Percentiles rank a stretch among this genome's conserved stretches.
Conservation (phyloP, 2,797 vertebrate species). For the Rousettus madagascariensis region DNA sequence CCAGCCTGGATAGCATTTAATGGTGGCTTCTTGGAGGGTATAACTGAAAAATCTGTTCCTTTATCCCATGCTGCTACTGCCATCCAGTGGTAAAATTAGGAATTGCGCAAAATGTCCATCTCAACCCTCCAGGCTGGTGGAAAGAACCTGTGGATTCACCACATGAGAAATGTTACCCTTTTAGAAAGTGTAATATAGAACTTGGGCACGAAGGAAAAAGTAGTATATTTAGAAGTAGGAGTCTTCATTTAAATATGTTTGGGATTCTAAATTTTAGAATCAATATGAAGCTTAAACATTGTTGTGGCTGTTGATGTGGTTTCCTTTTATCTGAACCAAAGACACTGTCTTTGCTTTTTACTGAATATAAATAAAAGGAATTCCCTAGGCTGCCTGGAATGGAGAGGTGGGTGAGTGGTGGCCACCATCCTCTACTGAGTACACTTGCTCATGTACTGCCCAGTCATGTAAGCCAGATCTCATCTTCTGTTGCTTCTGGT, state of each 20-base stretch:
- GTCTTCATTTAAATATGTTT: background rate
- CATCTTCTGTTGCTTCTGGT: too few species aligned
- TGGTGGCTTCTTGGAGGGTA: fast-evolving
- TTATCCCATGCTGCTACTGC: background rate
- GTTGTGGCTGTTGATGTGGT: background rate
- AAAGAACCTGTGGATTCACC: background rate
- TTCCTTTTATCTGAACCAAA: background rate
- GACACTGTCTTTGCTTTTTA: background rate
- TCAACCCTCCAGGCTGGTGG: background rate
- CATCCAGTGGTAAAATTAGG: background rate
- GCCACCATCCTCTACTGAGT: fast-evolving
- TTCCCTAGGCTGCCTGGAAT: too few species aligned
- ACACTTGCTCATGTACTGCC: fast-evolving
- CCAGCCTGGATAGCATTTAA: fast-evolving
- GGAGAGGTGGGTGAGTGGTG: background rate
- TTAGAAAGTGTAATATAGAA: background rate
- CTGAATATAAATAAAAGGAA: background rate
- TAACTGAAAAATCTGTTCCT: background rate
- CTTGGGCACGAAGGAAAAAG: background rate
- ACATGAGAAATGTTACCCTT: background rate
- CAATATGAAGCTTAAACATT: background rate
- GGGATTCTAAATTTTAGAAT: background rate
- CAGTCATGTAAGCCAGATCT: fast-evolving
- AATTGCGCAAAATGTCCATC: background rate
- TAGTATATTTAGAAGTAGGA: background rate